These are phyloP conservation scores for Ernsta delagoae DNA, from an alignment of 2,888 invertebrate genomes.

Conservation along the genomic window DNA sequence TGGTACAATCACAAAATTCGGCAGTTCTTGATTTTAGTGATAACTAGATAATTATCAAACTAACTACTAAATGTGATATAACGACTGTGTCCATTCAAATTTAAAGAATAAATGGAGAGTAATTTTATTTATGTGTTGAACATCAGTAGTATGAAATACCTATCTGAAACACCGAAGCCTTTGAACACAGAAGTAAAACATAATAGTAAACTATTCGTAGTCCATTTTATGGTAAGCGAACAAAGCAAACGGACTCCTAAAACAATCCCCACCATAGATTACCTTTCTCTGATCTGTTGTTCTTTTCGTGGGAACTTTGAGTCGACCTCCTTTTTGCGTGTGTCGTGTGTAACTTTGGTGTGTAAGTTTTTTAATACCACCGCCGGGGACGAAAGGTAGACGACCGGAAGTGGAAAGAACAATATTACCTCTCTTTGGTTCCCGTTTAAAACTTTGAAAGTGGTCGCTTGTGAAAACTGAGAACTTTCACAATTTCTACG, in stretches of 20 bases:
- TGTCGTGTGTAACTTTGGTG: background rate
- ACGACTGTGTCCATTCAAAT: too few relatives aligned
- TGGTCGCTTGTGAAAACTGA: background rate
- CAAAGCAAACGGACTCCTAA: background rate
- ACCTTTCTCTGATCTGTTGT: background rate
- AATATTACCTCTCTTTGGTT: conserved; percentile 2
- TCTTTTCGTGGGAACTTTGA: background rate
- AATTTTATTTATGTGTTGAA: too few relatives aligned
- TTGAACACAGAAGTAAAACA: background rate
- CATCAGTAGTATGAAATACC: background rate
- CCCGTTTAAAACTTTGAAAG: background rate
- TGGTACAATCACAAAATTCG: too few relatives aligned
- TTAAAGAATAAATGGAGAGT: too few relatives aligned
- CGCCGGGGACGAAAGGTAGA: background rate
- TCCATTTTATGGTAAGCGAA: background rate
- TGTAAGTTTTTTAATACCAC: conserved; percentile 6
- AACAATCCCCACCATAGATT: background rate
- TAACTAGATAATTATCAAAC: too few relatives aligned
- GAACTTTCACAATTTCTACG: background rate
- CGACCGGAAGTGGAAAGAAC: background rate
- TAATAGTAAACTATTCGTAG: background rate
- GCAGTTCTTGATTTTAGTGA: too few relatives aligned
- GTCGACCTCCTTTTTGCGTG: background rate
- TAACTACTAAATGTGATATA: too few relatives aligned
- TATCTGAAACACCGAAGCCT: background rate